Evolutionary conservation across 1,140 invertebrate species (phyloP).

Genomic region (Patella vulgata): DNA sequence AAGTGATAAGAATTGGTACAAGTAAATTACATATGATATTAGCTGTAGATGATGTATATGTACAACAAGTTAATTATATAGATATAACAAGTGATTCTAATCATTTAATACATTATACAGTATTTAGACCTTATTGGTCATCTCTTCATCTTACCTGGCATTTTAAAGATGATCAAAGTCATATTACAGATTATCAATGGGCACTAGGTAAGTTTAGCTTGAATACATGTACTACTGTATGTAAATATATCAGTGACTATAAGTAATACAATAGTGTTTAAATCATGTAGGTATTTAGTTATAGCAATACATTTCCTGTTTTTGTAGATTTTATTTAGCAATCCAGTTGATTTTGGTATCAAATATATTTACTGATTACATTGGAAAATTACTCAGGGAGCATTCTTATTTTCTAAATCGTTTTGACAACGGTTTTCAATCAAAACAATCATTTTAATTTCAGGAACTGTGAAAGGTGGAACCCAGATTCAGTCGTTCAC

Average conservation of each 20-base stretch:
- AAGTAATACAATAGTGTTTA: too few species aligned
- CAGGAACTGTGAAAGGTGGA: conserved; percentile 41
- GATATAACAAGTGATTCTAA: background rate
- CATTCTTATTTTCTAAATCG: conserved; percentile 1
- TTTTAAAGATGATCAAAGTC: conserved; percentile 34
- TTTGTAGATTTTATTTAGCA: too few species aligned
- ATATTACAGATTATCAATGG: conserved; percentile 41
- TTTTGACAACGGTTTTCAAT: conserved; percentile 20
- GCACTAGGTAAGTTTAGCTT: conserved; percentile 41
- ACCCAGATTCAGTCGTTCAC: conserved; percentile 42
- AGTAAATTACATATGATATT: conserved; percentile 3
- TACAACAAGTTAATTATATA: conserved; percentile 21
- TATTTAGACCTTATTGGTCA: conserved; percentile 41
- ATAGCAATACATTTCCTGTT: background rate
- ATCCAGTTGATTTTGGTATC: too few species aligned
- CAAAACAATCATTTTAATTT: background rate
- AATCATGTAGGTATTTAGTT: background rate
- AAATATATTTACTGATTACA: too few species aligned
- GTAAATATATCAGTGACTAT: too few species aligned
- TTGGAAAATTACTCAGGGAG: too few species aligned
- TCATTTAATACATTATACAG: conserved; percentile 13
- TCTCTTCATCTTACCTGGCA: conserved; percentile 41
- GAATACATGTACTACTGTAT: too few species aligned
- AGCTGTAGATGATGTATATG: conserved; percentile 24
- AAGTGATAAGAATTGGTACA: conserved; percentile 19